Conservation (phyloP, 2,797 vertebrate genomes). For the Danio kyathit region DNA sequence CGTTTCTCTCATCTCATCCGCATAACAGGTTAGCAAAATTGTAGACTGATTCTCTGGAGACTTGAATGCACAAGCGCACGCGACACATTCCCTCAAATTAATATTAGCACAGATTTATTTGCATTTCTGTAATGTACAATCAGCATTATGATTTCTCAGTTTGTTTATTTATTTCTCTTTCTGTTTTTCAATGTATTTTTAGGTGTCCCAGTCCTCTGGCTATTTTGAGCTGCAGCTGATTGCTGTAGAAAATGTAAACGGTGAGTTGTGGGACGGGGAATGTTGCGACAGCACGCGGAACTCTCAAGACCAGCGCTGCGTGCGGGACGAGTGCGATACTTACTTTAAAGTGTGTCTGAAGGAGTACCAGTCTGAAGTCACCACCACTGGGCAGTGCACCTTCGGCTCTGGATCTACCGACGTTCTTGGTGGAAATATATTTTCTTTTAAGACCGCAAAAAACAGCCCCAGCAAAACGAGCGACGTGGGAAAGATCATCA, state of each 20-base stretch:
- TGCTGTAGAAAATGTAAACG: constrained; percentile 92
- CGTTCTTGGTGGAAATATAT: constrained; percentile 96
- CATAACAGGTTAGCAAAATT: neutral
- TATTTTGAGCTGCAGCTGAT: constrained; percentile 99
- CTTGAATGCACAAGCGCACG: constrained; percentile 59
- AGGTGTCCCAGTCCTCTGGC: constrained; percentile 93
- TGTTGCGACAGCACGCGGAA: constrained; percentile 92
- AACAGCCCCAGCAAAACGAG: constrained; percentile 76
- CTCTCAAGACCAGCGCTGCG: constrained; percentile 85
- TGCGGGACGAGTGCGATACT: constrained; percentile 95
- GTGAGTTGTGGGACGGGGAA: constrained; percentile 91
- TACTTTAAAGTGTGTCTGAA: constrained; percentile 95
- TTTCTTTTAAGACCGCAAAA: constrained; percentile 84
- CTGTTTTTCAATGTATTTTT: constrained; percentile 71
- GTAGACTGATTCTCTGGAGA: constrained; percentile 49
- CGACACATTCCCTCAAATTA: constrained; percentile 4
- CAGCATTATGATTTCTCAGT: neutral
- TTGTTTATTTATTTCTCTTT: constrained; percentile 51
- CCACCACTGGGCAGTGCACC: constrained; percentile 83
- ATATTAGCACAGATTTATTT: neutral
- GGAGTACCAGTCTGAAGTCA: constrained; percentile 93
- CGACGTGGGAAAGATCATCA: constrained; percentile 86
- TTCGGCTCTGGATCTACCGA: constrained; percentile 90
- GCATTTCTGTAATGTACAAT: neutral
- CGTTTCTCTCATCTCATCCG: neutral